Evolutionary conservation across 2,113 vertebrate species (phyloP).

Genomic region (Chionomys nivalis): DNA sequence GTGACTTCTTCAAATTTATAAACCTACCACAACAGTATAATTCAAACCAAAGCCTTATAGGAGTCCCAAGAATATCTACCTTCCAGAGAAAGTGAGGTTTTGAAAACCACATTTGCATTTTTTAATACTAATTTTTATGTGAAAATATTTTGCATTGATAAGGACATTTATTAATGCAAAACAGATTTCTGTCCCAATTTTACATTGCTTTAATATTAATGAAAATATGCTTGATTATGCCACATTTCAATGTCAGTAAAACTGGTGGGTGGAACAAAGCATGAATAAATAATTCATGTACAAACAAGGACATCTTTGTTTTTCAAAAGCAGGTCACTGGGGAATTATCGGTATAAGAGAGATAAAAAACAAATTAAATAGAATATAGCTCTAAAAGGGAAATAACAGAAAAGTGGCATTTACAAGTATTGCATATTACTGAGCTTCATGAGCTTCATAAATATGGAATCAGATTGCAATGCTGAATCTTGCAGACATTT

Average conservation of each 20-base stretch:
- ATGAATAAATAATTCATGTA: constrained; percentile 82
- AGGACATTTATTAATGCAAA: constrained; percentile 79
- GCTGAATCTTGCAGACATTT: constrained; percentile 74
- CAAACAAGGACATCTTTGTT: constrained; percentile 80
- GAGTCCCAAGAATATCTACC: constrained; percentile 58
- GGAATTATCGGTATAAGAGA: constrained; percentile 68
- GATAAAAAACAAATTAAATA: constrained; percentile 63
- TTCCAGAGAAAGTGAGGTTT: constrained; percentile 56
- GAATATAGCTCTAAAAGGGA: neutral
- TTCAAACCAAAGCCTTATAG: constrained; percentile 65
- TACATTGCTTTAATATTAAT: constrained; percentile 86
- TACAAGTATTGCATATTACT: constrained; percentile 33
- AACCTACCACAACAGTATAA: constrained; percentile 76
- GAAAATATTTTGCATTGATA: constrained; percentile 81
- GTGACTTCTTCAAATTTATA: constrained; percentile 77
- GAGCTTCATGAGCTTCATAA: constrained; percentile 55
- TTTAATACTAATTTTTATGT: constrained; percentile 80
- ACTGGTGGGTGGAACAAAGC: constrained; percentile 77
- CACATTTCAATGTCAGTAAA: constrained; percentile 81
- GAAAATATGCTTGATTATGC: constrained; percentile 73
- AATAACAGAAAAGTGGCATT: constrained; percentile 38
- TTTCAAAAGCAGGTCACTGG: constrained; percentile 75
- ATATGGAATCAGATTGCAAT: constrained; percentile 61
- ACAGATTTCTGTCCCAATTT: constrained; percentile 82
- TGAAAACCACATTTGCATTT: constrained; percentile 79